A percentile compares a stretch with the other conserved stretches of the same genome.
Evolutionary conservation across 1,140 invertebrate species (phyloP).

Genomic region (Eubasilissa regina): DNA sequence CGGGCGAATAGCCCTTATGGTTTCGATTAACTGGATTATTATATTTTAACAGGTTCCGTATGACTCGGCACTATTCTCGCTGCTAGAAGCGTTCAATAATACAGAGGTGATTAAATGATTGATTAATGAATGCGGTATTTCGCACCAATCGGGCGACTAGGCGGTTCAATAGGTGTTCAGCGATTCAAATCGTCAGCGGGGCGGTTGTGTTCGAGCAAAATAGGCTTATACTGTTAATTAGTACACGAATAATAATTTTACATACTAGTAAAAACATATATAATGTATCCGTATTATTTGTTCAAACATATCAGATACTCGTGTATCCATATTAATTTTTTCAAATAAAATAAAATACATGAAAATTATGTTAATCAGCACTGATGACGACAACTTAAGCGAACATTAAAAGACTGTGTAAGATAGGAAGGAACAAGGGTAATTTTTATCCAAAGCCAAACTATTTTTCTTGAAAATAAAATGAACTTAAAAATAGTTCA

Average conservation of each 20-base stretch:
- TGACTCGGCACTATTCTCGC: conserved; percentile 70
- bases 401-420: too few species aligned
- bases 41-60: conserved; percentile 72
- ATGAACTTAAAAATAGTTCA: too few species aligned
- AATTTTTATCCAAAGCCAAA: too few species aligned
- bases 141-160: conserved; percentile 20
- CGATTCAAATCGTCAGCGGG: conserved; percentile 11
- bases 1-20: conserved; percentile 72
- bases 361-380: too few species aligned
- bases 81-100: conserved; percentile 68
- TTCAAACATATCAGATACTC: too few species aligned
- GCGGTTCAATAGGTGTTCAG: conserved; percentile 7
- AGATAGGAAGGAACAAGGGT: too few species aligned
- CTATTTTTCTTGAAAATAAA: too few species aligned
- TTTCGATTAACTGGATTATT: conserved; percentile 74
- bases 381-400: too few species aligned
- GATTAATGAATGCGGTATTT: conserved; percentile 68
- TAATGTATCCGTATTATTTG: too few species aligned
- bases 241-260: background rate
- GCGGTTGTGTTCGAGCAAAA: conserved; percentile 29
- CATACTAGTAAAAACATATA: too few species aligned
- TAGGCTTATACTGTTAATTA: conserved; percentile 26
- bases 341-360: too few species aligned
- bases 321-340: too few species aligned
- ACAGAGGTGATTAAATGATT: conserved; percentile 67